These are phyloP conservation scores for Neoseiulus cucumeris DNA, from an alignment of 1,140 invertebrate genomes.

Conservation along the genomic window DNA sequence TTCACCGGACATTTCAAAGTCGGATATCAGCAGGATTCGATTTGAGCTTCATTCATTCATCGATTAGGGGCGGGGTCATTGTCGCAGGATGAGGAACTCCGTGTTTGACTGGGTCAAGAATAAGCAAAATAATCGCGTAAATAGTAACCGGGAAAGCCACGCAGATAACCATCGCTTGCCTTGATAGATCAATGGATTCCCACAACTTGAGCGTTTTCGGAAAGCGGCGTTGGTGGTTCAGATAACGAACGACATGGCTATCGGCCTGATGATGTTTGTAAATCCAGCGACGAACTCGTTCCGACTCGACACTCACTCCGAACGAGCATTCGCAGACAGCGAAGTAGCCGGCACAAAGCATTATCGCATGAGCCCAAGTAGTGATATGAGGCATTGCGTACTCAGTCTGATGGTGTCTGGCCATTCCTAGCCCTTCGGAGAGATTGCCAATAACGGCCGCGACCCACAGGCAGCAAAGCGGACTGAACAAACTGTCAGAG, in stretches of 20 bases:
- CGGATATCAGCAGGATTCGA: too few relatives aligned
- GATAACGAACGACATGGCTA: neutral
- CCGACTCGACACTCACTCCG: neutral
- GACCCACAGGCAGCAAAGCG: neutral
- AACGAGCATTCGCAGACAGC: conserved; percentile 4
- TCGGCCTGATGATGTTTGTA: neutral
- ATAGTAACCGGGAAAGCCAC: neutral
- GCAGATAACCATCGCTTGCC: neutral
- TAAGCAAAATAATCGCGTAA: conserved; percentile 6
- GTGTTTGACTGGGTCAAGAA: neutral
- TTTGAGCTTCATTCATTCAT: too few relatives aligned
- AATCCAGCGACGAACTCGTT: conserved; percentile 2
- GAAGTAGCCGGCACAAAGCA: neutral
- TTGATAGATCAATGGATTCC: neutral
- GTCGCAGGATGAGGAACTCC: too few relatives aligned
- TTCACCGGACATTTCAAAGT: too few relatives aligned
- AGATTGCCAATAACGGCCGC: neutral
- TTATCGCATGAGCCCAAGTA: conserved; percentile 1
- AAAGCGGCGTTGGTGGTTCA: neutral
- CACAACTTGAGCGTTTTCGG: conserved; percentile 9
- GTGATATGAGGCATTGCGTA: conserved; percentile 2
- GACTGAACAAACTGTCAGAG: neutral
- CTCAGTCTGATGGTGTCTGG: neutral
- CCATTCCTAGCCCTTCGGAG: neutral
- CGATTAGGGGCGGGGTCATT: too few relatives aligned